A percentile compares a stretch with the other conserved stretches of the same genome.
These are phyloP conservation scores for Hypocryptadius cinnamomeus DNA, from an alignment of 2,113 vertebrate genomes.

Conservation along the genomic window DNA sequence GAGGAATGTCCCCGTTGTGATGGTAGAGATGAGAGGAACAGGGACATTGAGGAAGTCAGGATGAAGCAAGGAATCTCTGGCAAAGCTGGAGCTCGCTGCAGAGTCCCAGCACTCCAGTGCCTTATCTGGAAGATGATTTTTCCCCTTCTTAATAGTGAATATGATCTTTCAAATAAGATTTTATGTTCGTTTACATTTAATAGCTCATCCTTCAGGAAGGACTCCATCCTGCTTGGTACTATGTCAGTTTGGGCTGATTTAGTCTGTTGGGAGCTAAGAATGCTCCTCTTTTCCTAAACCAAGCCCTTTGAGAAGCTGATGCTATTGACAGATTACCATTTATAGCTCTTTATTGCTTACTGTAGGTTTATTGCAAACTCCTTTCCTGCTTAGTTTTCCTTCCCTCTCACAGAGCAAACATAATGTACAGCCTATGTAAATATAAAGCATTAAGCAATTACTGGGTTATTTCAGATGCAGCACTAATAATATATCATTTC, in stretches of 20 bases:
- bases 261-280: background rate
- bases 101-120: background rate
- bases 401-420: conserved; percentile 30
- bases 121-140: background rate
- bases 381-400: background rate
- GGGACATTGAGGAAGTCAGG: background rate
- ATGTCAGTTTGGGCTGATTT: background rate
- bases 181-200: conserved; percentile 17
- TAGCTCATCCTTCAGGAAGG: conserved; percentile 2
- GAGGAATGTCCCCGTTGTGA: background rate
- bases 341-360: conserved; percentile 40
- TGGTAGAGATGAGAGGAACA: background rate
- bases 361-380: conserved; percentile 34
- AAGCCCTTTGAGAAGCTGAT: background rate
- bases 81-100: background rate
- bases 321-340: conserved; percentile 41
- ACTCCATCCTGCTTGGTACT: background rate
- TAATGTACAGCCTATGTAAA: conserved; percentile 46
- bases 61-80: background rate
- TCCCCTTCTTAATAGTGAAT: background rate
- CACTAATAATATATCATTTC: conserved; percentile 31
- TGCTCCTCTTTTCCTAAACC: background rate
- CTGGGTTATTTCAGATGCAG: conserved; percentile 42
- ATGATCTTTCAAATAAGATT: conserved; percentile 4
- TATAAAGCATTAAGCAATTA: conserved; percentile 62